Evolutionary conservation across 2,113 vertebrate species (phyloP).

Genomic region (Chiloscyllium plagiosum): DNA sequence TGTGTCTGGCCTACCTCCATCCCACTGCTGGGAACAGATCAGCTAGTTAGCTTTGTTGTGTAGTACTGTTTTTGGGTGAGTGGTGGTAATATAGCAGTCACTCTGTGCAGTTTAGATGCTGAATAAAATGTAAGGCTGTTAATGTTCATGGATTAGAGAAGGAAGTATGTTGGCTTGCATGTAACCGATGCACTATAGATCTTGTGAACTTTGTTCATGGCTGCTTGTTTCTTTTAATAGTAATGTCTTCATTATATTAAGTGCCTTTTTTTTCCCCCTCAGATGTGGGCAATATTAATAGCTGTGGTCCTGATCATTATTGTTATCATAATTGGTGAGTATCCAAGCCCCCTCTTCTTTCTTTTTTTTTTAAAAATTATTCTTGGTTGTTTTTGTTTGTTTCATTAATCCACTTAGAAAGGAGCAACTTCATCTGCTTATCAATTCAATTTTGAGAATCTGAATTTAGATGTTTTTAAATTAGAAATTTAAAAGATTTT

Average conservation of each 20-base stretch:
- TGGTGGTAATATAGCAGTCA: neutral
- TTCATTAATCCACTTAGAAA: slow-evolving; percentile 47
- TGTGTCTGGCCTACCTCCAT: no score
- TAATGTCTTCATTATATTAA: no score
- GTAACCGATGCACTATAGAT: neutral
- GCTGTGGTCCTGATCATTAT: slow-evolving; percentile 73
- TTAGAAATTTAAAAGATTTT: neutral
- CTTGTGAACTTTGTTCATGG: neutral
- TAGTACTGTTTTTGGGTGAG: neutral
- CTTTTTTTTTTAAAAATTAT: neutral
- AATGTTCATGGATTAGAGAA: neutral
- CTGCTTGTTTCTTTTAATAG: no score
- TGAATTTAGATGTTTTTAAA: neutral
- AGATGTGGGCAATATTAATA: slow-evolving; percentile 97
- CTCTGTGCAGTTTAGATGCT: neutral
- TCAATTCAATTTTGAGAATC: neutral
- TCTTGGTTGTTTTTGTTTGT: neutral
- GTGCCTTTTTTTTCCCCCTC: slow-evolving; percentile 39
- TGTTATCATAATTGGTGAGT: slow-evolving; percentile 87
- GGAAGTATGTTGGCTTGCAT: neutral
- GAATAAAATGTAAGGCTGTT: neutral
- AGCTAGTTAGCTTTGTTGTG: neutral
- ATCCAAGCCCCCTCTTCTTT: neutral
- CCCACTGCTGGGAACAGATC: neutral
- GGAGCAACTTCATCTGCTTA: accelerated